A percentile compares a stretch with the other conserved stretches of the same genome.
Conservation (phyloP, 2,888 invertebrate species). For the Hirtodrosophila alboralis region DNA sequence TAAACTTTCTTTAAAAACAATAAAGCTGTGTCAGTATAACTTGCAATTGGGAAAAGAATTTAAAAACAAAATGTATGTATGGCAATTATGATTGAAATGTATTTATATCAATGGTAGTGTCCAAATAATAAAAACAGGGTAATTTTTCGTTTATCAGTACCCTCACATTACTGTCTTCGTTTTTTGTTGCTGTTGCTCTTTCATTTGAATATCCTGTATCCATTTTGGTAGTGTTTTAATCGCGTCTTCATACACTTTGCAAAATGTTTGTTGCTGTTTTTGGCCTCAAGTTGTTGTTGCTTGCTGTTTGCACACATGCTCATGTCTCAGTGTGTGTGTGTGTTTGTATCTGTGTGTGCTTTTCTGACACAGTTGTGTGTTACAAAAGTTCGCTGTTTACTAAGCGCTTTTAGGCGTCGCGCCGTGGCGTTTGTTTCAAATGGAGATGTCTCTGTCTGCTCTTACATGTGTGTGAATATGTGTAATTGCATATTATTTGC, state of each 20-base stretch:
- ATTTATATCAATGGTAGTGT: no score
- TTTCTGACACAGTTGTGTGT: conserved; percentile 53
- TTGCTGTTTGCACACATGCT: conserved; percentile 24
- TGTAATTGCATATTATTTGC: conserved; percentile 77
- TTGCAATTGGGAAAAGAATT: no score
- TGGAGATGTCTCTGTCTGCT: conserved; percentile 5
- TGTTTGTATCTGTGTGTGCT: conserved; percentile 10
- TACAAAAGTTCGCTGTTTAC: conserved; percentile 64
- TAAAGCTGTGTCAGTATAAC: no score
- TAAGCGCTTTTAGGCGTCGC: conserved; percentile 64
- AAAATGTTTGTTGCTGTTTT: conserved; percentile 32
- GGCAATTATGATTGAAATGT: no score
- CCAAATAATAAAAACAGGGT: no score
- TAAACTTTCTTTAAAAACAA: no score
- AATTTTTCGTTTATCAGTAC: no score
- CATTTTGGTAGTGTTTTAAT: conserved; percentile 38
- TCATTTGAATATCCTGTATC: conserved; percentile 49
- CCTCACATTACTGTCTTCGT: neutral
- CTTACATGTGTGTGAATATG: conserved; percentile 34
- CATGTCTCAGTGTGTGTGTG: conserved; percentile 12
- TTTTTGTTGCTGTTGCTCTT: conserved; percentile 33
- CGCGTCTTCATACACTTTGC: conserved; percentile 40
- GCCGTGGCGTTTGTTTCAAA: conserved; percentile 29
- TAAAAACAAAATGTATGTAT: no score
- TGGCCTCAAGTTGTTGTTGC: conserved; percentile 32